Conservation (phyloP, 2,888 invertebrate genomes). For the Cerastis leucographa region DNA sequence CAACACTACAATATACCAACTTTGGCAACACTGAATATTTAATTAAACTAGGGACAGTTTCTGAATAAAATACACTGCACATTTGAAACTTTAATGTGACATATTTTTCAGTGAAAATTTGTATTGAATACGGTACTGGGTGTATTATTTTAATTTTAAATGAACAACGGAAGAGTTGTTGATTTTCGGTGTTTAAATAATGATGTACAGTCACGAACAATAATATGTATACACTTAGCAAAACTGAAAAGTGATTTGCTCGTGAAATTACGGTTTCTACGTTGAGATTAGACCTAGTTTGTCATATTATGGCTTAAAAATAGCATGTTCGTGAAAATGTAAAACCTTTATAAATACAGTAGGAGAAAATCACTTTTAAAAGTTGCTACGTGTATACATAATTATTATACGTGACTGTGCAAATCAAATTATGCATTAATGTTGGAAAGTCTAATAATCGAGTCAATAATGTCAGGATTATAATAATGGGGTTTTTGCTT, state of each 20-base stretch:
- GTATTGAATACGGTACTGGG: slow-evolving; percentile 4
- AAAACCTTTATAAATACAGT: no score
- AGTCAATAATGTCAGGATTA: background rate
- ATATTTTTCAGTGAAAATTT: slow-evolving; percentile 28
- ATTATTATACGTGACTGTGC: no score
- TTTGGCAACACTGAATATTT: slow-evolving; percentile 53
- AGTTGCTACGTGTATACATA: no score
- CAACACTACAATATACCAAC: slow-evolving; percentile 40
- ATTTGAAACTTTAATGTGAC: slow-evolving; percentile 37
- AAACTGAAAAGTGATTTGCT: no score
- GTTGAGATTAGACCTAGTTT: no score
- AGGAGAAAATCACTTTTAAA: no score
- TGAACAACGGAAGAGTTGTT: background rate
- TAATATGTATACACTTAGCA: no score
- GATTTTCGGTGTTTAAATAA: slow-evolving; percentile 6
- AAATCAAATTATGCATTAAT: slow-evolving; percentile 24
- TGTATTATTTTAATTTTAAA: slow-evolving; percentile 27
- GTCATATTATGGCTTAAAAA: no score
- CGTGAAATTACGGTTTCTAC: no score
- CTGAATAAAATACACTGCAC: slow-evolving; percentile 40
- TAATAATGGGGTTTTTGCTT: background rate
- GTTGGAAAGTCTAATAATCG: background rate
- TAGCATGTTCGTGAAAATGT: no score
- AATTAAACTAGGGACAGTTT: slow-evolving; percentile 57
- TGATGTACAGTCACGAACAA: no score